Evolutionary conservation across 2,113 vertebrate species (phyloP), one percentile per base, ranked within the genome.

Genomic region (Paratilapia polleni): DNA sequence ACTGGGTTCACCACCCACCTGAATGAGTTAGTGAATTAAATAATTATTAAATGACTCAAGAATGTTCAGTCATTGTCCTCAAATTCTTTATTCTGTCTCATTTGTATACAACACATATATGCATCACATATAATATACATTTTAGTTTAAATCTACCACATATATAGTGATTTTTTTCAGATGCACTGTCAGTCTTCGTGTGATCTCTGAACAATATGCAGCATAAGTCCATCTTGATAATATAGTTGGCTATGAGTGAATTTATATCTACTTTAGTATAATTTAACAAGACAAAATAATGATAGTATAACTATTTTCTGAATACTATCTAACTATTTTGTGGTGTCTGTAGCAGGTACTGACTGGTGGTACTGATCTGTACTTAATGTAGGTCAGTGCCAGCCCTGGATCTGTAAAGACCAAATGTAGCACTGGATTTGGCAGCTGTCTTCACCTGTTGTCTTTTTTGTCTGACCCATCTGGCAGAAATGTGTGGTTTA

Each of bases 11-110:
- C 13, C 15, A 31, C n/a, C 43, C 22, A 31, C 22, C 36, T 31
- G n/a, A 56, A 81, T 68, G 59, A 77, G 19, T 80, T 64, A 31
- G 20, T 63, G n/a, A 81, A 76, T 81, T 22, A 78, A 75, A 75
- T n/a, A 57, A 76, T 3, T 56, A 90, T 79, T 83, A 90, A 92
- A 94, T 19, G 7, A 28, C 9, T 61, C 20, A 63, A 11, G 78
- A 58, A 41, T 63, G 58, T 24, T 84, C 5, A 19, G 34, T 76
- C 4, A 5, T 64, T 81, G 77, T 87, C 20, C 24, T 82, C 19
- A 49, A 26, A 14, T 34, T 62, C 24, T 94, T 92, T 92, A 91
- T 91, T 91, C 36, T 73, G 60, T 24, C 34, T 80, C 12, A 56
- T 74, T 87, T 86, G 66, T 52, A 56, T 66, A 77, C 63, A 89